These are phyloP conservation scores for Ceryle rudis DNA, from an alignment of 2,797 vertebrate species.

Conservation along the genomic window DNA sequence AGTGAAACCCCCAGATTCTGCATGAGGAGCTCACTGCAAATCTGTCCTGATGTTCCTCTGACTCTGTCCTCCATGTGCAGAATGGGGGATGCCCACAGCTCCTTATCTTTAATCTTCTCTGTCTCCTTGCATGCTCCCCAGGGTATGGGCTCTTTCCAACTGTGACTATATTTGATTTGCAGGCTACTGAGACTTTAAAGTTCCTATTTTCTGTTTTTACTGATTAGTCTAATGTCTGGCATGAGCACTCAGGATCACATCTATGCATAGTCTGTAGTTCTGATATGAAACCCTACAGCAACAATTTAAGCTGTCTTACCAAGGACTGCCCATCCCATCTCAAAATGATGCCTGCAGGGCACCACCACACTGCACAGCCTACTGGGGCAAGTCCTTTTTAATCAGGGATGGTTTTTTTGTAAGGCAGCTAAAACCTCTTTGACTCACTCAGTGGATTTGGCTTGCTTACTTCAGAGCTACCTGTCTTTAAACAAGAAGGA, in stretches of 20 bases:
- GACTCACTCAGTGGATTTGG: fast-evolving
- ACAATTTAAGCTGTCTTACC: neutral
- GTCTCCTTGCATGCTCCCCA: neutral
- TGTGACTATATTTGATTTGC: neutral
- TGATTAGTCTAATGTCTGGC: neutral
- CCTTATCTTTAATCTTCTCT: neutral
- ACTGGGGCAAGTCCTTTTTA: neutral
- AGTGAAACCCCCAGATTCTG: neutral
- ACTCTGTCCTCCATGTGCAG: neutral
- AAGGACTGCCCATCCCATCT: neutral
- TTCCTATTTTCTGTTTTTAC: neutral
- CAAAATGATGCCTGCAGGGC: neutral
- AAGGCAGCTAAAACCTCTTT: neutral
- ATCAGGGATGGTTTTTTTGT: neutral
- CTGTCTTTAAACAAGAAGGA: neutral
- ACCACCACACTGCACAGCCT: neutral
- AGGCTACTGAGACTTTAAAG: neutral
- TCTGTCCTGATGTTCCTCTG: neutral
- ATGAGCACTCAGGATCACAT: neutral
- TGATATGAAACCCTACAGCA: neutral
- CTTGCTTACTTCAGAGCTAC: neutral
- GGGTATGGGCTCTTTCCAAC: neutral
- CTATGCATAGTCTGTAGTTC: fast-evolving
- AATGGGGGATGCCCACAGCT: fast-evolving
- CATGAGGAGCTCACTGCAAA: neutral